phyloP scores from a whole-genome alignment of 2,888 invertebrate species.

The Clitarchus hookeri region DNA sequence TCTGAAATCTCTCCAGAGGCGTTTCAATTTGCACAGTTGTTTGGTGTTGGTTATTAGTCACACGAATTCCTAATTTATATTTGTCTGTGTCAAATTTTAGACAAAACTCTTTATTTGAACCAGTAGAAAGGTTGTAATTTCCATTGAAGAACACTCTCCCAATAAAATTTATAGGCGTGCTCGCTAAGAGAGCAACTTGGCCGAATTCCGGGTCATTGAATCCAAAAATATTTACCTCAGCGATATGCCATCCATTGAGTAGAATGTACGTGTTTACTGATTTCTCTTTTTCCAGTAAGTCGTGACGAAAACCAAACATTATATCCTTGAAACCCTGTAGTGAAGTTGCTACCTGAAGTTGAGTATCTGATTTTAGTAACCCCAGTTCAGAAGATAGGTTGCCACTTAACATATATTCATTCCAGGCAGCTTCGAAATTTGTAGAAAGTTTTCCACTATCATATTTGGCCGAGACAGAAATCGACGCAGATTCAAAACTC shows the following conservation, averaged over 20 bases:
- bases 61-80: conserved; percentile 41
- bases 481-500: neutral
- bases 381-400: neutral
- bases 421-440: neutral
- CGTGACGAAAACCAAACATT: conserved; percentile 25
- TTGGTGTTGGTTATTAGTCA: conserved; percentile 34
- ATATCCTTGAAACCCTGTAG: conserved; percentile 27
- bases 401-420: neutral
- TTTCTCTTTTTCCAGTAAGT: conserved; percentile 28
- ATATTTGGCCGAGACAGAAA: neutral
- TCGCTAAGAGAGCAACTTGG: conserved; percentile 21
- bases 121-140: conserved; percentile 43
- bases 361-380: conserved; percentile 15
- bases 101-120: conserved; percentile 37
- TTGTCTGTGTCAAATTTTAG: conserved; percentile 37
- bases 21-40: conserved; percentile 40
- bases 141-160: conserved; percentile 29
- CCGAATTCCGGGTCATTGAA: neutral
- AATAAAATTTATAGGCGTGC: conserved; percentile 31
- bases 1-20: conserved; percentile 36
- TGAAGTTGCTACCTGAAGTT: conserved; percentile 22
- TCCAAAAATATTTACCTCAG: conserved; percentile 24
- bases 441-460: neutral
- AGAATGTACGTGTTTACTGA: neutral
- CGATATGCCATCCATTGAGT: neutral